Evolutionary conservation across 2,888 invertebrate genomes (phyloP).

Genomic region (Tupiocoris notatus): DNA sequence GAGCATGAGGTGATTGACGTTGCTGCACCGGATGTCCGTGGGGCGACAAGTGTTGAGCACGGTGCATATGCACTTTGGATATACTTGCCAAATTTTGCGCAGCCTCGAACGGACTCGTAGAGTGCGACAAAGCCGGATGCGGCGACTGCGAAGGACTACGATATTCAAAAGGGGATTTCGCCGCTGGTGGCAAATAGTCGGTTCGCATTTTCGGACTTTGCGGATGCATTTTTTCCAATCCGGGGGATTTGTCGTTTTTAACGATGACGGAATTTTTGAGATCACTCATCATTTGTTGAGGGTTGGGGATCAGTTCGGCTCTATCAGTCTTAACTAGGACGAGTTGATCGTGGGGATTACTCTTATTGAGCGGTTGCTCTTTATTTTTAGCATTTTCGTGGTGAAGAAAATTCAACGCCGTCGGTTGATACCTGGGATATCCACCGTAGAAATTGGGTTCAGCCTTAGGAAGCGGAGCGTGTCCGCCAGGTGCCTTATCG

Average conservation of each 20-base stretch:
- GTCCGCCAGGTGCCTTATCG: conserved; percentile 50
- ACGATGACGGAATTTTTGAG: conserved; percentile 75
- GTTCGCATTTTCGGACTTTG: conserved; percentile 62
- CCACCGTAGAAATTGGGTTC: conserved; percentile 66
- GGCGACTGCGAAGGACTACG: conserved; percentile 57
- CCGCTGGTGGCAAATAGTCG: conserved; percentile 56
- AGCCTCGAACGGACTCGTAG: conserved; percentile 48
- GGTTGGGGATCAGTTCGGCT: conserved; percentile 59
- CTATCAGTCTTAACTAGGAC: conserved; percentile 48
- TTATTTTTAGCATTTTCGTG: conserved; percentile 57
- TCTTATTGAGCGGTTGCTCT: conserved; percentile 59
- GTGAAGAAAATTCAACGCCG: conserved; percentile 51
- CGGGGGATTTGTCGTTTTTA: conserved; percentile 69
- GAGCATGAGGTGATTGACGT: conserved; percentile 55
- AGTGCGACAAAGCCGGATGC: conserved; percentile 53
- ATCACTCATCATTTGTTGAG: conserved; percentile 68
- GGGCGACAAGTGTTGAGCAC: conserved; percentile 50
- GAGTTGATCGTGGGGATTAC: conserved; percentile 50
- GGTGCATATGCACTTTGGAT: conserved; percentile 48
- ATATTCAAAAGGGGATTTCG: conserved; percentile 54
- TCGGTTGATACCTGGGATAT: conserved; percentile 60
- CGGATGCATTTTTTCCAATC: conserved; percentile 55
- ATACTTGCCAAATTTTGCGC: conserved; percentile 49
- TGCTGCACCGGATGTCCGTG: conserved; percentile 51
- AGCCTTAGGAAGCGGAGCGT: conserved; percentile 58